Base-by-base conservation (phyloP, 2,797 vertebrate species). In the Telmatherina bonti region DNA sequence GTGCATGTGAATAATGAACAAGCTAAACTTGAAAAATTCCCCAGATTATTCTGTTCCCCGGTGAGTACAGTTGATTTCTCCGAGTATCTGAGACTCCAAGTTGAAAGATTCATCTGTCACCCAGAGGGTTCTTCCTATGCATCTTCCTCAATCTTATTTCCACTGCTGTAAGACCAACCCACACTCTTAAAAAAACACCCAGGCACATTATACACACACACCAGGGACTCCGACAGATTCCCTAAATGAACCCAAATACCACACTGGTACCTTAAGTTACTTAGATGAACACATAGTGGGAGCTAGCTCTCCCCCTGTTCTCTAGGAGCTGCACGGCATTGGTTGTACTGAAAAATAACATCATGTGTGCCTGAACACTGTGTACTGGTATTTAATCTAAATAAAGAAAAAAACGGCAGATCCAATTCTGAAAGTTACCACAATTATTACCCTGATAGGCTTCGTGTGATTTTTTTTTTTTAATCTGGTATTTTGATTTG, bases 101-200 rank as follows among this genome's bases (percentile, higher is more conserved):
- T 76, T 82, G 72, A 88, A 89, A 83, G 82, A 88, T 81, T 83
- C 76, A 85, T 91, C 81, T 55, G 79, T 89, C 86, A 86, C 84
- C 85, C 67, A 79, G 72, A 73, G 88, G 76, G 82, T 74, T 82
- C 76, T 72, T 83, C 81, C 86, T 67, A 62, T 81, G 78, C 22
- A 68, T 88, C 82, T 78, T 82, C 84, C 81, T 89, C 83, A 87
- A 87, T 88, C 82, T 83, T 78, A 43, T 78, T 78, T 79, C 70
- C 61, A 67, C 74, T 4, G 35, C 79, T 76, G 72, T 62, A 87
- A 82, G 78, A 83, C 74, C 80, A 70, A 60, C 61, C 72, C 29
- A 22, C 22, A 0, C 73, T 74, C 69, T 68, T 67, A 71, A 78
- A 71, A 78, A 31, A 85, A 86, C 70, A 72, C 54, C 73, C 60